Evolutionary conservation across 1,140 invertebrate genomes (phyloP), one percentile per base, ranked within the genome.

Genomic region (Ceratitis capitata): DNA sequence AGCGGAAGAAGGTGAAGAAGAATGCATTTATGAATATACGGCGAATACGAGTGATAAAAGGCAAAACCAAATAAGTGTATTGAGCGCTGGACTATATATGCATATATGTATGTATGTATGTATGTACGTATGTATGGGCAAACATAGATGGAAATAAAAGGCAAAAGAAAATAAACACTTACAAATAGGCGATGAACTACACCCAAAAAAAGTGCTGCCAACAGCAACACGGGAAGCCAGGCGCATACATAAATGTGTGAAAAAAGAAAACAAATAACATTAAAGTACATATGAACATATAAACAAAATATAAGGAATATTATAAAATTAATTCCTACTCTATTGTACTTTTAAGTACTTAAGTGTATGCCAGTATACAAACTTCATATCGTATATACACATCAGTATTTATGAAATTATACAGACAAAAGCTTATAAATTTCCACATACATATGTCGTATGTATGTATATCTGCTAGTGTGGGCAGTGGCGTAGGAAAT

Each of bases 1-100:
- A 83, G 82, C 53, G 82, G 47, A 83, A 58, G 82, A 83, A 49
- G 42, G 82, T 53, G 82, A 83, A 83, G 32, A 83, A 83, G 53
- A 58, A 83, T 39, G 53, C 69, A 78, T 78, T 78, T 78, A 78
- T 42, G 69, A 78, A 78, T 78, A 78, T 78, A 78, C 69, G 16
- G 39, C 39, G 69, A 78, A 78, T 78, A 78, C 35, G 69, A 12
- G 69, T 23, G 69, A 26, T 78, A 45, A 42, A 78, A 45, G 39
- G 69, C 35, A 78, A 78, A 78, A 78, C 39, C 7, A 26, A 78
- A 64, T n/a, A 78, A 78, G 19, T 78, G 23, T 45, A 78, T 78
- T 78, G 35, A 23, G 58, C 26, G 10, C n/a, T 78, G 39, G 39
- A 78, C 39, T n/a, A n/a, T n/a, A n/a, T n/a, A n/a, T n/a, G n/a